Base-by-base conservation (phyloP, 2,113 vertebrate genomes). In the Acinonyx jubatus region DNA sequence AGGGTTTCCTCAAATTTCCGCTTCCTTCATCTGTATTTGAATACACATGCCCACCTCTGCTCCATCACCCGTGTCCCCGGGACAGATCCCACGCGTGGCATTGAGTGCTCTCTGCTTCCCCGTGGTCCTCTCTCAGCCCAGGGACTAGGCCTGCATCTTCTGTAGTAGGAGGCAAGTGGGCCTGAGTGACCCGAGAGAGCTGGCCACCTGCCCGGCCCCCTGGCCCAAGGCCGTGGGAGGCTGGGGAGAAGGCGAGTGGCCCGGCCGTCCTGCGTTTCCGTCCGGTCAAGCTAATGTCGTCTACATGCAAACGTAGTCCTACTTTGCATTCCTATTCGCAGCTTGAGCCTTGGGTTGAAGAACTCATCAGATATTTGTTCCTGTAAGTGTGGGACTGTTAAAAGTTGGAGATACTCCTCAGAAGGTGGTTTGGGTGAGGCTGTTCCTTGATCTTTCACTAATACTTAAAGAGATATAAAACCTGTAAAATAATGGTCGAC, bases 201-300 rank as follows among this genome's bases (percentile, higher is more conserved):
- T 4, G 31, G 41, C 21, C 33, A 0, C 13, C 25, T 0, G 3
- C 14, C 50, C 0, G 7, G 8, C 66, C 36, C 5, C 48, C 38
- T 25, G 25, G 45, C 5, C n/a, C 61, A 65, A 36, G 23, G 7
- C 85, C 66, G 18, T 27, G 19, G 4, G 33, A 81, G 31, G 7
- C 45, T 0, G 0, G 33, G 5, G 4, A 38, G 68, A 71, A 55
- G 31, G 11, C 23, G 6, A 3, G n/a, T 1, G 4, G 23, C 23
- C 8, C 13, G 71, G 63, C 8, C 4, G 21, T 3, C 4, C 4
- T 11, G 16, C 1, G 1, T 61, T 57, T 33, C 18, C 3, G 13
- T 3, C 88, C 8, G 52, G 4, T 36, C 7, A 15, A 9, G 4
- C 29, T 31, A 4, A 21, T 4, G 0, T 3, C 1, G n/a, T 27